Conservation (phyloP, 1,140 invertebrate species). For the Coelopa frigida region DNA sequence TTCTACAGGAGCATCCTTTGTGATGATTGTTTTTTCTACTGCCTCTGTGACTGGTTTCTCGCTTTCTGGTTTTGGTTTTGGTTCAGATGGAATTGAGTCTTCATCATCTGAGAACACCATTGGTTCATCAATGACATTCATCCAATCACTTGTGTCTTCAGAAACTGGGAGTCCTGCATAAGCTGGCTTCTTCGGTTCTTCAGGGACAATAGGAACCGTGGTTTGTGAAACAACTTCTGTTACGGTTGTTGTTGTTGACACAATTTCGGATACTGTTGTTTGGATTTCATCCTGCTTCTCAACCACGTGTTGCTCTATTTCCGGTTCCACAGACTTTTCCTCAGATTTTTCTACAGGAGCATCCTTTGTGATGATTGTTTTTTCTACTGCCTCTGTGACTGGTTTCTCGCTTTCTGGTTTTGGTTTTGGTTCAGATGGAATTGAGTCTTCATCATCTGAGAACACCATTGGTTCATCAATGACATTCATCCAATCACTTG, state of each 20-base stretch:
- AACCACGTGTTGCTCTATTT: neutral
- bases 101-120: constrained; percentile 47
- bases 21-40: neutral
- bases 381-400: neutral
- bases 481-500: constrained; percentile 48
- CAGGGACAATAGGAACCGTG: neutral
- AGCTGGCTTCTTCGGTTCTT: constrained; percentile 14
- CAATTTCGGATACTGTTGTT: neutral
- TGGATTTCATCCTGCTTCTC: neutral
- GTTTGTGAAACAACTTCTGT: too few species aligned
- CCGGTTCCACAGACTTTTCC: too few species aligned
- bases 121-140: constrained; percentile 49
- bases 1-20: neutral
- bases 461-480: constrained; percentile 49
- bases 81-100: too few species aligned
- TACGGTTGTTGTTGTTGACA: neutral
- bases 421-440: constrained; percentile 15
- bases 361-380: neutral
- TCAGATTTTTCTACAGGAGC: neutral
- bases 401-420: neutral
- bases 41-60: constrained; percentile 23
- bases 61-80: constrained; percentile 22
- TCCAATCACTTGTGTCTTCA: constrained; percentile 41
- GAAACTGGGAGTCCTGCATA: constrained; percentile 46
- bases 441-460: constrained; percentile 38